phyloP scores from a whole-genome alignment of 1,140 invertebrate species.

The Propsilocerus akamusi region DNA sequence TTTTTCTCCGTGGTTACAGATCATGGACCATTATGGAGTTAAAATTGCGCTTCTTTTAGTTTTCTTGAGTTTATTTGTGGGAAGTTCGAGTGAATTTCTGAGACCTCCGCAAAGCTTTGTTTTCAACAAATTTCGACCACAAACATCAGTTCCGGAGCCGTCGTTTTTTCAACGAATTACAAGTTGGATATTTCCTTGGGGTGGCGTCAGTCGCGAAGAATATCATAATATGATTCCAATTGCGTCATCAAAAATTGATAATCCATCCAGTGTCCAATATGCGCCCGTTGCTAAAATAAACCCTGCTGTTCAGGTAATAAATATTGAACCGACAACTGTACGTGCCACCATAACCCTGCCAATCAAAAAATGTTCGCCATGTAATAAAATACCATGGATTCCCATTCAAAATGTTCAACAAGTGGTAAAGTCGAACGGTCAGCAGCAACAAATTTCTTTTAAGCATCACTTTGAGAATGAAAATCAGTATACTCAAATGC shows the following conservation, averaged over 20 bases:
- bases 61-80: too few relatives aligned
- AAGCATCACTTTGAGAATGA: background rate
- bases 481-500: background rate
- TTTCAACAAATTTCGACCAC: background rate
- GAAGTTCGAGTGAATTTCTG: too few relatives aligned
- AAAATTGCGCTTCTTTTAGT: too few relatives aligned
- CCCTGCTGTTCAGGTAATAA: background rate
- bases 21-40: background rate
- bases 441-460: background rate
- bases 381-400: conserved; percentile 59
- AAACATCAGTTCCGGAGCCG: background rate
- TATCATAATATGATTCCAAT: background rate
- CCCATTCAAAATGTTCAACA: conserved; percentile 28
- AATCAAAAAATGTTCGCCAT: conserved; percentile 43
- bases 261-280: background rate
- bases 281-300: background rate
- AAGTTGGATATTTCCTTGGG: background rate
- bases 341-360: conserved; percentile 1
- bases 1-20: background rate
- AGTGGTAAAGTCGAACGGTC: too few relatives aligned
- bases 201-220: background rate
- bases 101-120: background rate
- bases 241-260: background rate
- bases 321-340: background rate
- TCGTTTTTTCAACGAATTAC: background rate